Conservation (phyloP, 2,888 invertebrate species). For the Argyresthia goedartella region DNA sequence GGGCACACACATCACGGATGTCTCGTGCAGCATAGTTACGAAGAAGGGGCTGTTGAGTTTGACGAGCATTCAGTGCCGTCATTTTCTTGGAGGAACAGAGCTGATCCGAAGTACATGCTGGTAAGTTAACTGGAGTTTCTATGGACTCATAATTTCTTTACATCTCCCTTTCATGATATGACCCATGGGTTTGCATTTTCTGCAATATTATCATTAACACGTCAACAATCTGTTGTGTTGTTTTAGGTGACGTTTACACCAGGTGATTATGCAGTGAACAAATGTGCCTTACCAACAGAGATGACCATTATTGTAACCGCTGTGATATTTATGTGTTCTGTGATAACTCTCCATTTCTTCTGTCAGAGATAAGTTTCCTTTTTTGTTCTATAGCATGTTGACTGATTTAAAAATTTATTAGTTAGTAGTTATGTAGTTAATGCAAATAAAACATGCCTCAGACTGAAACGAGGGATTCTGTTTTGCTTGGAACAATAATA, state of each 20-base stretch:
- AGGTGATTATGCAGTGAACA: constrained; percentile 32
- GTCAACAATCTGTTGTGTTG: too few relatives aligned
- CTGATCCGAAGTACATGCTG: constrained; percentile 90
- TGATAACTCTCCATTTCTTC: neutral
- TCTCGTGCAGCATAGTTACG: constrained; percentile 58
- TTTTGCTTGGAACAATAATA: too few relatives aligned
- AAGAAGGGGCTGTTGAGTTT: constrained; percentile 29
- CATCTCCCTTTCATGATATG: neutral
- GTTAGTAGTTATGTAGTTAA: too few relatives aligned
- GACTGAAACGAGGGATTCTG: too few relatives aligned
- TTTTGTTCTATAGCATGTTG: too few relatives aligned
- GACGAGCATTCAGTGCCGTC: constrained; percentile 90
- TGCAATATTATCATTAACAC: too few relatives aligned
- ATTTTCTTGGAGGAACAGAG: constrained; percentile 96
- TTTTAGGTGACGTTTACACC: constrained; percentile 44
- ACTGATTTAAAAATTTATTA: too few relatives aligned
- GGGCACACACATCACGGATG: constrained; percentile 97
- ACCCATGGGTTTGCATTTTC: too few relatives aligned
- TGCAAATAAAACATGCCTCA: too few relatives aligned
- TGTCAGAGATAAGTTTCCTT: too few relatives aligned
- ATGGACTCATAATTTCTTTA: neutral
- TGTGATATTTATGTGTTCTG: constrained; percentile 21
- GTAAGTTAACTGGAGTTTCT: constrained; percentile 50
- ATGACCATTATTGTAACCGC: constrained; percentile 35
- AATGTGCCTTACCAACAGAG: constrained; percentile 48